A percentile compares a stretch with the other conserved stretches of the same genome.
Evolutionary conservation across 2,113 vertebrate species (phyloP).

Genomic region (Mobula birostris): DNA sequence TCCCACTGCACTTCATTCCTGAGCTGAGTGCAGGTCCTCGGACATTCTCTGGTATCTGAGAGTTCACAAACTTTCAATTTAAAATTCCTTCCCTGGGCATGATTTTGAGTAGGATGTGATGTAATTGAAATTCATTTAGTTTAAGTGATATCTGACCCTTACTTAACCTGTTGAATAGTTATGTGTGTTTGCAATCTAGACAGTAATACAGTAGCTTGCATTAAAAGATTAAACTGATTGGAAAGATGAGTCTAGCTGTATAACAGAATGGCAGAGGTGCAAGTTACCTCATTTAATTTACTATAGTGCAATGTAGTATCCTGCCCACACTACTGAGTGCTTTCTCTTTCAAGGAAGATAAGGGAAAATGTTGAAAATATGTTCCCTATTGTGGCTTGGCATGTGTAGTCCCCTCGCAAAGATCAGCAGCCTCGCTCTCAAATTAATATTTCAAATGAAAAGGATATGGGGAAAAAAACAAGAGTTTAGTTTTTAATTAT

Average conservation of each 20-base stretch:
- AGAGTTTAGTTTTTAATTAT: not conserved
- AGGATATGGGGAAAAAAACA: not conserved
- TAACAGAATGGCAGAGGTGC: not conserved
- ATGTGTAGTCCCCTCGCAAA: not conserved
- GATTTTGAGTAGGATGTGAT: not conserved
- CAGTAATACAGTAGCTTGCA: not conserved
- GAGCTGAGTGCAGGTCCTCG: not conserved
- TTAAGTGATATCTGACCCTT: constrained; percentile 10
- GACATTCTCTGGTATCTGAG: not conserved
- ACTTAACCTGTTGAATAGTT: not conserved
- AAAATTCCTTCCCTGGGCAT: not conserved
- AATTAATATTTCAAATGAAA: not conserved
- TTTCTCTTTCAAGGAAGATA: not conserved
- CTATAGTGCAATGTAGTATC: not conserved
- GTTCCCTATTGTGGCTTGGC: not conserved
- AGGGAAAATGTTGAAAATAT: not conserved
- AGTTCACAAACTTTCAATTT: not conserved
- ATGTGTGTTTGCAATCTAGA: not conserved
- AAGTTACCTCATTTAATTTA: not conserved
- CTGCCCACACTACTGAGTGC: not conserved
- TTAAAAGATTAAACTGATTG: not conserved
- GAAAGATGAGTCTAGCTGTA: not conserved
- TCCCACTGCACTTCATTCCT: not conserved
- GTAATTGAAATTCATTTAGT: not conserved
- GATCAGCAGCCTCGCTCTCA: not conserved